Percentiles rank a stretch among this genome's conserved stretches.
These are phyloP conservation scores for Acanthopagrus latus DNA, from an alignment of 2,797 vertebrate genomes.

Conservation along the genomic window DNA sequence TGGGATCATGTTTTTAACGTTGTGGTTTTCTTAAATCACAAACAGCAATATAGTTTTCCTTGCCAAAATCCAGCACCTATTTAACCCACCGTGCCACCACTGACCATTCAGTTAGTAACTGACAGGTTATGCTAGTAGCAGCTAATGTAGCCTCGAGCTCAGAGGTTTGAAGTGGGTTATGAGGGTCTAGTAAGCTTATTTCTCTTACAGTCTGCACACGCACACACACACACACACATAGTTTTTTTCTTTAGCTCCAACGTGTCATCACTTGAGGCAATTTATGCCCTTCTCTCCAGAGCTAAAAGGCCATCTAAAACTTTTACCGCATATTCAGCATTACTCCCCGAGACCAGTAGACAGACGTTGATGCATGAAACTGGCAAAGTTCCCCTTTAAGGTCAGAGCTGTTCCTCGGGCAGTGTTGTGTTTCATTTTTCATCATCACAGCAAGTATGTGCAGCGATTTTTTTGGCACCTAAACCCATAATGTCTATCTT, in stretches of 20 bases:
- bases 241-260: background rate
- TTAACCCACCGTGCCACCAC: background rate
- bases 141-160: background rate
- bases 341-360: background rate
- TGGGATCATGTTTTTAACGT: no score
- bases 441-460: background rate
- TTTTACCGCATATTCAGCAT: no score
- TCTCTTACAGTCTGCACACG: no score
- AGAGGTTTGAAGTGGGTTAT: no score
- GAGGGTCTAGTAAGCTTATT: no score
- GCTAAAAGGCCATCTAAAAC: background rate
- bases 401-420: background rate
- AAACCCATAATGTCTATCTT: background rate
- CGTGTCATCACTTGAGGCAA: background rate
- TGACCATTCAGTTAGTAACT: background rate
- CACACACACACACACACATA: background rate
- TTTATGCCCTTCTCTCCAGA: background rate
- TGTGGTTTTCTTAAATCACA: background rate
- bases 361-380: constrained; percentile 8
- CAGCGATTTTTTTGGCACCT: constrained; percentile 6
- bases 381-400: background rate
- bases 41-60: background rate
- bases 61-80: background rate
- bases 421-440: constrained; percentile 5
- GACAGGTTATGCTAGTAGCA: background rate